Evolutionary conservation across 2,888 invertebrate genomes (phyloP), one percentile per base, ranked within the genome.

Genomic region (Mesodorylaimus sp.): DNA sequence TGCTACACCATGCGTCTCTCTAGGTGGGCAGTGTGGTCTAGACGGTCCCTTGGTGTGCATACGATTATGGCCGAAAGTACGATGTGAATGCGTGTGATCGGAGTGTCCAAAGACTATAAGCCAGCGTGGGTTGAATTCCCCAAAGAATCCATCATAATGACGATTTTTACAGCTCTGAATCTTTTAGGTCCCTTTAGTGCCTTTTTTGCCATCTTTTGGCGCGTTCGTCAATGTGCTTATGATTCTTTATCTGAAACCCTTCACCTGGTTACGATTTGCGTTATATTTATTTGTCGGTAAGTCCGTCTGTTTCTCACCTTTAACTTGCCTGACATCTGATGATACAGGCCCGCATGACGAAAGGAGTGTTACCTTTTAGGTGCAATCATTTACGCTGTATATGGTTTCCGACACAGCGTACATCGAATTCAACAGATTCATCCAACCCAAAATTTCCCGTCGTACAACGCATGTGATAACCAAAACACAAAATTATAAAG

Each of bases 361-460:
- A n/a, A n/a, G n/a, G n/a, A n/a, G n/a, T n/a, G n/a, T n/a, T n/a
- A n/a, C n/a, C 39, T 68, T 69, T 47, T 73, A 80, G 87, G 89
- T 39, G 74, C 89, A 60, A 70, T 82, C 32, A 80, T 91, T 77
- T 91, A 91, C 72, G 88, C 91, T 74, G 80, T 82, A 63, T 89
- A 91, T 65, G 89, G 89, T 51, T 88, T 91, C 62, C 83, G 82
- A 68, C 80, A 89, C 68, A 88, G 87, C n/a, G n/a, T n/a, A n/a
- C n/a, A n/a, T n/a, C n/a, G n/a, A n/a, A n/a, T n/a, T n/a, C n/a
- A n/a, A n/a, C n/a, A n/a, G n/a, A n/a, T n/a, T n/a, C n/a, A n/a
- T n/a, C n/a, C n/a, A n/a, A n/a, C n/a, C n/a, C n/a, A n/a, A n/a
- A n/a, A n/a, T n/a, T n/a, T n/a, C n/a, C n/a, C n/a, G n/a, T n/a